These are phyloP conservation scores for Neopelma chrysocephalum DNA, from an alignment of 2,797 vertebrate species.

Conservation along the genomic window DNA sequence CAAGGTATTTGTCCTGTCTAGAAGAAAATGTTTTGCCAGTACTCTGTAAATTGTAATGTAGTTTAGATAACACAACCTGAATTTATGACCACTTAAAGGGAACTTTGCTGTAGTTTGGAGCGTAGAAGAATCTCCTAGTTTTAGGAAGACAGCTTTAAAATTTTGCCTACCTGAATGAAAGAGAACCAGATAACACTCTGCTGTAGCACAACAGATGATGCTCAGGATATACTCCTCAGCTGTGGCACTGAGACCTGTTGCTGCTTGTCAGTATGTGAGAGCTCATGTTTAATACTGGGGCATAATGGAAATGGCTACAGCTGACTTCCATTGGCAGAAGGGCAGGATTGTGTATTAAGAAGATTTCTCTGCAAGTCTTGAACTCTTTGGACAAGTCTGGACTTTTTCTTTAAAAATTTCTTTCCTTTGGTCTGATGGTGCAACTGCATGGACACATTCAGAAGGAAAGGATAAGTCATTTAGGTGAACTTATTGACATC, in stretches of 20 bases:
- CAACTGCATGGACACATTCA: background rate
- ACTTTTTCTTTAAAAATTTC: background rate
- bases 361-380: background rate
- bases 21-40: background rate
- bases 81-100: background rate
- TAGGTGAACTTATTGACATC: background rate
- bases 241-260: background rate
- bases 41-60: background rate
- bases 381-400: slow-evolving; percentile 3
- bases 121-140: background rate
- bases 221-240: background rate
- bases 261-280: background rate
- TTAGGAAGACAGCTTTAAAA: background rate
- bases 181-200: background rate
- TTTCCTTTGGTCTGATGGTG: background rate
- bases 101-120: background rate
- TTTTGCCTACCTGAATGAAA: background rate
- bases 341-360: background rate
- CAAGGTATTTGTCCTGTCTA: background rate
- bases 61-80: background rate
- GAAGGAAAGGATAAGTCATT: background rate
- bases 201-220: background rate
- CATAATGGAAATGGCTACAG: background rate
- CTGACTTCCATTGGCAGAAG: background rate
- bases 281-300: background rate